phyloP scores from a whole-genome alignment of 2,113 vertebrate genomes.

The Pan paniscus region DNA sequence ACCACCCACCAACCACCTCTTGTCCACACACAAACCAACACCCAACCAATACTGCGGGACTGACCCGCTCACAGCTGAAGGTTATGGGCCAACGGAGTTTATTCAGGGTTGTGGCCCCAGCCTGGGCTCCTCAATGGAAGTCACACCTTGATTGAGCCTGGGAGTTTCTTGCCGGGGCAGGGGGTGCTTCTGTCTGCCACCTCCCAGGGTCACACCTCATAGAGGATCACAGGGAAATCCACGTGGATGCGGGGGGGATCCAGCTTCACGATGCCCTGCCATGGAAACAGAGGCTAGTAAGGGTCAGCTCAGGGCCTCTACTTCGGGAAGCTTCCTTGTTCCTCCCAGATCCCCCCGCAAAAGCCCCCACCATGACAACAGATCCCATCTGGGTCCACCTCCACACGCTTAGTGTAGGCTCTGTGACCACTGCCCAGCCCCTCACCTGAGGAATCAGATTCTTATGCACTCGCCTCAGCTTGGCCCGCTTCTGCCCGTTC shows the following conservation, averaged over 20 bases:
- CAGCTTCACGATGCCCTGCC: constrained; percentile 95
- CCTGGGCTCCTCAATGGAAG: constrained; percentile 61
- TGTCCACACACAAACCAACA: constrained; percentile 40
- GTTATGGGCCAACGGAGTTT: constrained; percentile 60
- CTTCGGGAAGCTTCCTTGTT: not conserved
- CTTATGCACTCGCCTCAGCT: constrained; percentile 97
- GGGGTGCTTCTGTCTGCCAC: constrained; percentile 47
- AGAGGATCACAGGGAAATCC: constrained; percentile 97
- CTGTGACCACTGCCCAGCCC: not conserved
- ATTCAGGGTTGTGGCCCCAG: constrained; percentile 55
- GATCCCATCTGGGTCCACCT: not conserved
- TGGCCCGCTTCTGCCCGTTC: constrained; percentile 96
- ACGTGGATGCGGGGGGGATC: constrained; percentile 96
- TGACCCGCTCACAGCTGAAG: constrained; percentile 52
- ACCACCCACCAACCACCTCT: constrained; percentile 24
- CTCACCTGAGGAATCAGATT: constrained; percentile 98
- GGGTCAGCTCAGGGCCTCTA: not conserved
- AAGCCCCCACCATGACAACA: not conserved
- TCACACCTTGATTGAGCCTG: constrained; percentile 63
- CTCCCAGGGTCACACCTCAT: constrained; percentile 89
- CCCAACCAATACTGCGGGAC: not conserved
- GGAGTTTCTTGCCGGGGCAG: constrained; percentile 58
- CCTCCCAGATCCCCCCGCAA: constrained; percentile 7
- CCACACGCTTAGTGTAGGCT: not conserved
- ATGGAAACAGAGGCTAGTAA: constrained; percentile 66